Evolutionary conservation across 2,888 invertebrate genomes (phyloP).

Genomic region (Odontothrips loti): DNA sequence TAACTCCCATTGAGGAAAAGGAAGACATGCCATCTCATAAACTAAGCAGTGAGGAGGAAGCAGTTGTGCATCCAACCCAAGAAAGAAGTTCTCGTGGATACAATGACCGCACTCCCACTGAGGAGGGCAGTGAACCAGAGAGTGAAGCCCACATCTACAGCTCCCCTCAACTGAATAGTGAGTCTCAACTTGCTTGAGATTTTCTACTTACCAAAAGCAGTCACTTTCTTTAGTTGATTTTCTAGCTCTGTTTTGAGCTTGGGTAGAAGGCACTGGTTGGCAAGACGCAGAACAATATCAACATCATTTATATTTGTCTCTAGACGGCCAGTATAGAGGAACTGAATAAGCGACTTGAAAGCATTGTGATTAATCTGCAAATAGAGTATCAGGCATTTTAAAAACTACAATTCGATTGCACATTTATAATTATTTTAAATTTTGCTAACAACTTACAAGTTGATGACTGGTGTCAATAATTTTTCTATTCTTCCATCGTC

Average conservation of each 20-base stretch:
- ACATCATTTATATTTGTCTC: slow-evolving; percentile 45
- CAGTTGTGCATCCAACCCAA: background rate
- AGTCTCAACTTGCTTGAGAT: slow-evolving; percentile 4
- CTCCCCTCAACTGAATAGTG: slow-evolving; percentile 8
- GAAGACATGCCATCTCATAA: slow-evolving; percentile 7
- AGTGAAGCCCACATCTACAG: slow-evolving; percentile 32
- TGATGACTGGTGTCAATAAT: slow-evolving; percentile 44
- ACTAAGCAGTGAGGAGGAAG: background rate
- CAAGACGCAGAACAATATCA: slow-evolving; percentile 46
- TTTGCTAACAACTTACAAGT: slow-evolving; percentile 36
- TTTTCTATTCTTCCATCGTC: slow-evolving; percentile 45
- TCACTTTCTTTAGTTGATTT: slow-evolving; percentile 43
- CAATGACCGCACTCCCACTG: background rate
- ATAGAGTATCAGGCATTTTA: background rate
- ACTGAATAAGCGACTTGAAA: slow-evolving; percentile 47
- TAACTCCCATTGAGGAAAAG: background rate
- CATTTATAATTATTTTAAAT: background rate
- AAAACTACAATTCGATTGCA: background rate
- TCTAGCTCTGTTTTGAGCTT: slow-evolving; percentile 44
- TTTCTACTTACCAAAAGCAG: slow-evolving; percentile 44
- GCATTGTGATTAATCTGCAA: slow-evolving; percentile 45
- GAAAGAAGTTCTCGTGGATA: slow-evolving; percentile 11
- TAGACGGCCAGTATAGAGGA: slow-evolving; percentile 49
- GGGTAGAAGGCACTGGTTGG: slow-evolving; percentile 47
- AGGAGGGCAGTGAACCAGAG: slow-evolving; percentile 34